These are phyloP conservation scores for Drosophila anomelani DNA, from an alignment of 2,888 invertebrate species.

Conservation along the genomic window DNA sequence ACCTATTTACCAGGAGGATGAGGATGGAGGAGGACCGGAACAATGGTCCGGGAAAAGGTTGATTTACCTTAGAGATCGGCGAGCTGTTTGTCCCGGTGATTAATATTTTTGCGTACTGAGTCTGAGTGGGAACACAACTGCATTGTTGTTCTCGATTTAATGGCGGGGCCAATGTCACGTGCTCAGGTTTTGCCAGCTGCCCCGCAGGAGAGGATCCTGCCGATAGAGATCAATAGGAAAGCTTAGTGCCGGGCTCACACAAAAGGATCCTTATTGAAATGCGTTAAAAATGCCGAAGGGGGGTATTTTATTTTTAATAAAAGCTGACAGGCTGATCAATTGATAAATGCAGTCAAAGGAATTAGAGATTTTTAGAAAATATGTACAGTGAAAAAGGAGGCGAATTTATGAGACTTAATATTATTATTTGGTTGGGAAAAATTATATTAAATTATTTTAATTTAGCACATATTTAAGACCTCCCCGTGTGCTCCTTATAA, in stretches of 20 bases:
- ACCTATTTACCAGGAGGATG: conserved; percentile 54
- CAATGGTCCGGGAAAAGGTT: conserved; percentile 52
- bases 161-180: conserved; percentile 48
- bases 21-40: conserved; percentile 31
- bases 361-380: neutral
- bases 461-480: no score
- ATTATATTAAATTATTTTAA: no score
- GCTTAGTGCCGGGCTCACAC: conserved; percentile 11
- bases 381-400: no score
- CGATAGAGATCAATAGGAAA: conserved; percentile 24
- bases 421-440: no score
- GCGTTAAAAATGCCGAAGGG: neutral
- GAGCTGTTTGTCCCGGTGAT: conserved; percentile 62
- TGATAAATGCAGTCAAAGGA: neutral
- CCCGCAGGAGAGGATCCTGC: conserved; percentile 6
- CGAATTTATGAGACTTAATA: no score
- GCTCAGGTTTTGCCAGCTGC: conserved; percentile 47
- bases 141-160: conserved; percentile 24
- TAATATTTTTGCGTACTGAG: conserved; percentile 42
- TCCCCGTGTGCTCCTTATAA: no score
- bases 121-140: conserved; percentile 29
- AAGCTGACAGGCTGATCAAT: neutral
- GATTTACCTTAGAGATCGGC: conserved; percentile 58
- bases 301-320: neutral
- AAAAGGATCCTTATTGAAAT: conserved; percentile 2